A percentile compares a stretch with the other conserved stretches of the same genome.
Conservation (phyloP, 2,797 vertebrate genomes). For the Pseudocheirus occidentalis region DNA sequence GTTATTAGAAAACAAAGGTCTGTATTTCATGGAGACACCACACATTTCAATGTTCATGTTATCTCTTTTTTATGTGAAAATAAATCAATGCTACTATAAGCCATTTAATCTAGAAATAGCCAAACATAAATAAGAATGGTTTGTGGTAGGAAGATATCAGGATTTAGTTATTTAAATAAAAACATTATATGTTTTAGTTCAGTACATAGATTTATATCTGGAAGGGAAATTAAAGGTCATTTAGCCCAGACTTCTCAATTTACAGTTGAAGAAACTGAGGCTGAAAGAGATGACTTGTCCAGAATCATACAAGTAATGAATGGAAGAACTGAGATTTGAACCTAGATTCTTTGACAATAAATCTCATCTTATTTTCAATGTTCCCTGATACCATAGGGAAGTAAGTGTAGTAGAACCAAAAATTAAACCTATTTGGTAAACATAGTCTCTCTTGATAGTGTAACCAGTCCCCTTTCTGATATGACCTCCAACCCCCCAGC, state of each 20-base stretch:
- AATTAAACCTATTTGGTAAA: background rate
- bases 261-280: background rate
- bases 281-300: background rate
- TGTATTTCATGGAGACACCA: background rate
- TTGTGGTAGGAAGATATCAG: background rate
- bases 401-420: background rate
- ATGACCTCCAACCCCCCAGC: background rate
- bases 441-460: background rate
- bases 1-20: background rate
- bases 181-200: background rate
- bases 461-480: background rate
- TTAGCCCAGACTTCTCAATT: background rate
- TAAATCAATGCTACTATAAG: background rate
- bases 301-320: background rate
- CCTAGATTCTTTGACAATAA: background rate
- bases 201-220: background rate
- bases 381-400: background rate
- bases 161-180: background rate
- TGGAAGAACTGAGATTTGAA: background rate
- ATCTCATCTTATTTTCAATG: background rate
- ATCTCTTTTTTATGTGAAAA: background rate
- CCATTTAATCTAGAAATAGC: background rate
- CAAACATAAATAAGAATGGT: background rate
- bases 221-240: background rate
- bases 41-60: background rate